Conservation (phyloP, 2,113 vertebrate species). For the Gobius niger region DNA sequence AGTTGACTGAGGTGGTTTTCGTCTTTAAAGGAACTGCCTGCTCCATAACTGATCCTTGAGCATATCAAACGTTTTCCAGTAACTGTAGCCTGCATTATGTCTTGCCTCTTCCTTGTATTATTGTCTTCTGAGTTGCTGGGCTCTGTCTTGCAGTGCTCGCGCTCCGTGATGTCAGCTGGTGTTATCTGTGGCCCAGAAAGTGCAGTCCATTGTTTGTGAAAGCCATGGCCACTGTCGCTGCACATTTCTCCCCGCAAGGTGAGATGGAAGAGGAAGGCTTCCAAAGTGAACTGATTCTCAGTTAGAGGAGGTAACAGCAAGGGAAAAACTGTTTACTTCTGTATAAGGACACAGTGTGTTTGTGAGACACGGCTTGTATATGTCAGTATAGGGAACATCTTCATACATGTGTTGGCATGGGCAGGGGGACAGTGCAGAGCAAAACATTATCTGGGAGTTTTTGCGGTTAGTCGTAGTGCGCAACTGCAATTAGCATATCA, state of each 20-base stretch:
- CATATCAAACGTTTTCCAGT: background rate
- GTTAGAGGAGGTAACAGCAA: constrained; percentile 41
- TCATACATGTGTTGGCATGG: background rate
- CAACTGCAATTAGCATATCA: too few species aligned
- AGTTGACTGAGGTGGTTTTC: constrained; percentile 36
- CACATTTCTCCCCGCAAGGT: constrained; percentile 56
- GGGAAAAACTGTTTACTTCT: constrained; percentile 29
- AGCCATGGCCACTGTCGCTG: constrained; percentile 64
- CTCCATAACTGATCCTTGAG: background rate
- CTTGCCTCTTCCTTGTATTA: constrained; percentile 29
- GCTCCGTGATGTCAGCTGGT: constrained; percentile 70
- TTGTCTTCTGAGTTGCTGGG: constrained; percentile 45
- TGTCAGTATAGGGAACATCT: background rate
- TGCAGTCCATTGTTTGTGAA: constrained; percentile 65
- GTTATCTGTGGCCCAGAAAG: constrained; percentile 55
- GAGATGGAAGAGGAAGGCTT: constrained; percentile 55
- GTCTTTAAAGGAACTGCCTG: constrained; percentile 4
- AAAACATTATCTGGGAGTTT: background rate
- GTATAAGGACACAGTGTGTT: constrained; percentile 16
- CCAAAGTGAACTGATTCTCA: constrained; percentile 59
- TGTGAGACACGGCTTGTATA: constrained; percentile 14
- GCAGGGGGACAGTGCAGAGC: background rate
- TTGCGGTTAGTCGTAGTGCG: background rate
- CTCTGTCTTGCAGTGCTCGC: constrained; percentile 57
- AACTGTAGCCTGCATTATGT: background rate